Evolutionary conservation across 2,113 vertebrate species (phyloP).

Genomic region (Clarias batrachus): DNA sequence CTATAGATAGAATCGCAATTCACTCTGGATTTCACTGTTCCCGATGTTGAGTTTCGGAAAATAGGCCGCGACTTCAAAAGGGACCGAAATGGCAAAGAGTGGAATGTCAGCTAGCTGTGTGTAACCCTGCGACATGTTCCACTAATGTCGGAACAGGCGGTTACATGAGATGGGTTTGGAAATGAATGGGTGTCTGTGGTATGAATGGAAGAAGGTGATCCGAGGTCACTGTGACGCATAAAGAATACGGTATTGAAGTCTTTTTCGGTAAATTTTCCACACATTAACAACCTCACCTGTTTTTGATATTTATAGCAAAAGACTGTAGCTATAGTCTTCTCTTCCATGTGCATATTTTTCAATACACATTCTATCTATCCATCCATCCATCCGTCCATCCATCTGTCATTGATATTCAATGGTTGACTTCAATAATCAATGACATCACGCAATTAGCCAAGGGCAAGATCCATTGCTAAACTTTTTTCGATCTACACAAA

Average conservation of each 20-base stretch:
- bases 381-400: too few species aligned
- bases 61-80: conserved; percentile 56
- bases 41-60: conserved; percentile 59
- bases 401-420: too few species aligned
- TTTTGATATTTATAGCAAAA: conserved; percentile 65
- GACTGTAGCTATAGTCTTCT: not conserved
- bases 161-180: conserved; percentile 56
- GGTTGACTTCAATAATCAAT: too few species aligned
- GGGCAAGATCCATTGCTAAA: too few species aligned
- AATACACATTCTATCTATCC: not conserved
- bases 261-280: not conserved
- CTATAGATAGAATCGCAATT: conserved; percentile 62
- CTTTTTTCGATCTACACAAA: too few species aligned
- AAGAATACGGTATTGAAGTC: not conserved
- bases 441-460: too few species aligned
- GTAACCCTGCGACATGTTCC: conserved; percentile 64
- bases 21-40: conserved; percentile 59
- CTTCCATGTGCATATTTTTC: not conserved
- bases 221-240: conserved; percentile 55
- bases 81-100: conserved; percentile 58
- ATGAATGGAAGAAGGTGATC: conserved; percentile 23
- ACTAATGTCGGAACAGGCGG: conserved; percentile 67
- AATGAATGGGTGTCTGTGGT: conserved; percentile 31
- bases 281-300: not conserved
- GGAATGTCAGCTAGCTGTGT: conserved; percentile 57